phyloP scores from a whole-genome alignment of 2,797 vertebrate species.

The Sphenopsis melanotis region DNA sequence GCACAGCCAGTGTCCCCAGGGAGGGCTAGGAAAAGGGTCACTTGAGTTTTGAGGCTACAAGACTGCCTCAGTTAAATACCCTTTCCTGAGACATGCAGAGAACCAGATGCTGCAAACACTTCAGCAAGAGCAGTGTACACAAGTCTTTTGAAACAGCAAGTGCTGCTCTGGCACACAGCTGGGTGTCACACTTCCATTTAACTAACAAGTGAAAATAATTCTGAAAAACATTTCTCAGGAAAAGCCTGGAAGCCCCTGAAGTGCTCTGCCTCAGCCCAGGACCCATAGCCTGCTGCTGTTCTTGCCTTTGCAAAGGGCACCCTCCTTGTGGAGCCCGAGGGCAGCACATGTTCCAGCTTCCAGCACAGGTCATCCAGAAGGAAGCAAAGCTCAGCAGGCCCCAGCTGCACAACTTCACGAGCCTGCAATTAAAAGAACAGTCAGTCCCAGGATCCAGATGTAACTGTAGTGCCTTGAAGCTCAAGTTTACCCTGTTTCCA shows the following conservation, averaged over 20 bases:
- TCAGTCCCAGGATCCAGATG: background rate
- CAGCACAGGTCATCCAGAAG: conserved; percentile 91
- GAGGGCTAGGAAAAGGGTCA: background rate
- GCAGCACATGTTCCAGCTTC: conserved; percentile 87
- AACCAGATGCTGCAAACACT: background rate
- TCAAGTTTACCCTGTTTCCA: background rate
- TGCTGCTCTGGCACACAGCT: background rate
- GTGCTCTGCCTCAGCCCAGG: background rate
- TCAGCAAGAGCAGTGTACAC: background rate
- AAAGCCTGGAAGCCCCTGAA: background rate
- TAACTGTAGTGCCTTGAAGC: background rate
- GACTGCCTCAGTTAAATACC: background rate
- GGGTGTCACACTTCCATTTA: background rate
- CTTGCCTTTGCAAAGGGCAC: conserved; percentile 86
- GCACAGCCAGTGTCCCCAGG: background rate
- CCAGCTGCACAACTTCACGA: conserved; percentile 86
- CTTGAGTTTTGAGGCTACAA: background rate
- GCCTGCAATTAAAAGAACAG: conserved; percentile 70
- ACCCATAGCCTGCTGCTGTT: background rate
- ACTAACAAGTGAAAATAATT: background rate
- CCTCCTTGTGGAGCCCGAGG: conserved; percentile 77
- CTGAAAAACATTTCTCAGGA: background rate
- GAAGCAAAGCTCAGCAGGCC: conserved; percentile 89
- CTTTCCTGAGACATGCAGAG: background rate
- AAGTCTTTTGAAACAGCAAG: background rate